Conservation (phyloP, 2,888 invertebrate genomes). For the Thera obeliscata region DNA sequence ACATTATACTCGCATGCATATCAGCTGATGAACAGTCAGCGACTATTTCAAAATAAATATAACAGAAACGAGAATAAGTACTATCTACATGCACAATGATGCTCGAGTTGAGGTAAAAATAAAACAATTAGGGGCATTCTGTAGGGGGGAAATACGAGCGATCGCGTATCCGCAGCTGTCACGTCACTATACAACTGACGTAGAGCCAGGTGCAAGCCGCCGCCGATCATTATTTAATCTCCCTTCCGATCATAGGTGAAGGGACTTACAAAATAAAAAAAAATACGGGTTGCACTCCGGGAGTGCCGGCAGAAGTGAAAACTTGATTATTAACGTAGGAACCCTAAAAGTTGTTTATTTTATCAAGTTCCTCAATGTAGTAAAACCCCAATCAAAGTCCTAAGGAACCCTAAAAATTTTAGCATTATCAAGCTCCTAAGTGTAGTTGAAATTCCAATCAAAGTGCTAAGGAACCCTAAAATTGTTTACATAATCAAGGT, state of each 20-base stretch:
- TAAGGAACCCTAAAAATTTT: no score
- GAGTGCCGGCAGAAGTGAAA: no score
- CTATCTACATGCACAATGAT: conserved; percentile 19
- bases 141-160: conserved; percentile 42
- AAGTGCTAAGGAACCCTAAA: no score
- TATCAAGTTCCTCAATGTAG: no score
- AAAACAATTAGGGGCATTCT: conserved; percentile 34
- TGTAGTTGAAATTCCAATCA: no score
- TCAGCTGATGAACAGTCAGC: not conserved
- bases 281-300: no score
- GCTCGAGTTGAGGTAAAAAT: conserved; percentile 24
- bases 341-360: no score
- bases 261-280: conserved; percentile 23
- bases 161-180: conserved; percentile 62
- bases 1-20: no score
- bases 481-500: no score
- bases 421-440: no score
- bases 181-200: conserved; percentile 46
- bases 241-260: conserved; percentile 35
- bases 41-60: conserved; percentile 6
- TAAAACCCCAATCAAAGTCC: no score
- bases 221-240: conserved; percentile 35
- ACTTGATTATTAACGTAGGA: no score
- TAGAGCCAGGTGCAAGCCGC: conserved; percentile 56
- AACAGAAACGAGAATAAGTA: conserved; percentile 12